These are phyloP conservation scores for Rotaria sp. DNA, from an alignment of 2,888 invertebrate genomes.

Conservation along the genomic window DNA sequence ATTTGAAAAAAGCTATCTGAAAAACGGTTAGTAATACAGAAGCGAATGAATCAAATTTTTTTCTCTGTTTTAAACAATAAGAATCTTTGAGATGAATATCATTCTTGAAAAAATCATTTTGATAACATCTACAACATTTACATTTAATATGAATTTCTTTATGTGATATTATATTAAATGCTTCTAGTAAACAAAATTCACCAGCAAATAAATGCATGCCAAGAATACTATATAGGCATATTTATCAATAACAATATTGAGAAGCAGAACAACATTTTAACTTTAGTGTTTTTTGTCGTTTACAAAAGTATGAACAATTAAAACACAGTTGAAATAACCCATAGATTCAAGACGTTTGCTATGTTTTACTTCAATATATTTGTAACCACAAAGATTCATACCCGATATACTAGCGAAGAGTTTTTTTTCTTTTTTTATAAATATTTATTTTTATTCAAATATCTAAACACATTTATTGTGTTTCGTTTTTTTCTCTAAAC, in stretches of 20 bases:
- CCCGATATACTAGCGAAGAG: conserved; percentile 89
- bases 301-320: conserved; percentile 45
- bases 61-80: conserved; percentile 58
- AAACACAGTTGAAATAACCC: conserved; percentile 59
- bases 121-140: background rate
- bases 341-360: conserved; percentile 55
- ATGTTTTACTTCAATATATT: conserved; percentile 60
- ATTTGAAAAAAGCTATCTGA: too few relatives aligned
- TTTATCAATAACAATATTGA: too few relatives aligned
- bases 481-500: conserved; percentile 45
- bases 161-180: background rate
- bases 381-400: conserved; percentile 99
- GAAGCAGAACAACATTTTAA: too few relatives aligned
- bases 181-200: conserved; percentile 80
- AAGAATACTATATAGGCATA: conserved; percentile 74
- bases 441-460: too few relatives aligned
- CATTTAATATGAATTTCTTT: background rate
- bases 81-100: conserved; percentile 58
- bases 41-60: conserved; percentile 59
- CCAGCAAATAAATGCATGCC: conserved; percentile 99
- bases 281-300: too few relatives aligned
- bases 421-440: background rate
- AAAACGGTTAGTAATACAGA: conserved; percentile 60
- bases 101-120: background rate
- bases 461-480: too few relatives aligned